Base-by-base conservation (phyloP, 1,140 invertebrate genomes). In the Ips nitidus region DNA sequence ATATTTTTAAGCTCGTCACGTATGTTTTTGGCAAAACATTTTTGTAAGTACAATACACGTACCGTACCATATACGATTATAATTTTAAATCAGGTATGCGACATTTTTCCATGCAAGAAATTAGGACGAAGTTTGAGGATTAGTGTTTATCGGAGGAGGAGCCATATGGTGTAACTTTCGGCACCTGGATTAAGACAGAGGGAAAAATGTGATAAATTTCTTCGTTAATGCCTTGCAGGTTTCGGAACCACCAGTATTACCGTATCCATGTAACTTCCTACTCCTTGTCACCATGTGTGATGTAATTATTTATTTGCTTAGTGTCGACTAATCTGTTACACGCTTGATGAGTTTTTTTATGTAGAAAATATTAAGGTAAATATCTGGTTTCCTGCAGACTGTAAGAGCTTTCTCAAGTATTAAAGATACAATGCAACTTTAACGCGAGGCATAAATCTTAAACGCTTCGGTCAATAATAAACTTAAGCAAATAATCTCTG, bases 1-100 rank as follows among this genome's bases (percentile, higher is more conserved):
- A 66, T 65, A 65, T 66, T 66, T 66, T 66, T 66, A 66, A 66
- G 3, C 65, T 22, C 37, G 2, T 39, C 65, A 66, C 65, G 65
- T 66, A 58, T 45, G 1, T n/a, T 56, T 66, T 59, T 2, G 56
- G 55, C 53, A 52, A 47, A 22, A 57, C 37, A 36, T 64, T 53
- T 64, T 64, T 65, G 40, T 56, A 65, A 45, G 52, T 41, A 55
- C 43, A 65, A 65, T 43, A 65, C 41, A 36, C 63, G 4, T 55
- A 56, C 22, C 22, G 22, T 22, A 4, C 40, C 22, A 43, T 52
- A 64, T 41, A 50, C n/a, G 22, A 41, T 65, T 42, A 8, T 4
- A 42, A 65, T 65, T 43, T 47, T 61, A 50, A 61, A 47, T 61
- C 7, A 22, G 22, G 22, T 22, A 22, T 22, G 8, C 7, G 52